Evolutionary conservation across 1,140 invertebrate genomes (phyloP).

Genomic region (Brachionus angularis): DNA sequence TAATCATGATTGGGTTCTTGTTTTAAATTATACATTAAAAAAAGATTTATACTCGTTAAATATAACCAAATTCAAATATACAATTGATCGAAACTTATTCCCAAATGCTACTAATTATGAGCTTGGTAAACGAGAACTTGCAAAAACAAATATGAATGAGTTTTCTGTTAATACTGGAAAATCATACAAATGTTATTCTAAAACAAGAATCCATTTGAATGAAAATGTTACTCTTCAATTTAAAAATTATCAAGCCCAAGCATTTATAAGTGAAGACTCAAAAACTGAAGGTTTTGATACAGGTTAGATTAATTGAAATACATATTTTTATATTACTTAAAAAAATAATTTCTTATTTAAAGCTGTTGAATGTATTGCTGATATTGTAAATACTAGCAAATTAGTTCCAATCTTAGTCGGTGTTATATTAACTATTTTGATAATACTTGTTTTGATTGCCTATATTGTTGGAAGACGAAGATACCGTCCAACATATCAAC

Average conservation of each 20-base stretch:
- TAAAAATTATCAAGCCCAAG: slow-evolving; percentile 31
- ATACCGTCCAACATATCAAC: slow-evolving; percentile 33
- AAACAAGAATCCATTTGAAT: neutral
- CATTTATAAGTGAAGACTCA: neutral
- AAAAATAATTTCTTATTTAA: neutral
- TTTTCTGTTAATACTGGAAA: slow-evolving; percentile 12
- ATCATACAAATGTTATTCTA: slow-evolving; percentile 28
- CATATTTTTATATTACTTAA: neutral
- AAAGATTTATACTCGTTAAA: neutral
- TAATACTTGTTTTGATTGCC: slow-evolving; percentile 82
- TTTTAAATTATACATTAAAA: neutral
- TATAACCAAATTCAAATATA: slow-evolving; percentile 6
- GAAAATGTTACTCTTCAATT: slow-evolving; percentile 30
- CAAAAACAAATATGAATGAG: neutral
- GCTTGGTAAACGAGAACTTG: neutral
- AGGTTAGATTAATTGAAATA: neutral
- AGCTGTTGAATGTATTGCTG: slow-evolving; percentile 32
- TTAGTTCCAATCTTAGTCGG: slow-evolving; percentile 91
- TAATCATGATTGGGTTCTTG: neutral
- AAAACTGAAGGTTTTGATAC: neutral
- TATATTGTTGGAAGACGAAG: slow-evolving; percentile 81
- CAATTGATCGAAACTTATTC: neutral
- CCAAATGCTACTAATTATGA: neutral
- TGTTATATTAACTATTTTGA: slow-evolving; percentile 76
- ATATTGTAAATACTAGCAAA: slow-evolving; percentile 59